Conservation (phyloP, 2,113 vertebrate genomes). For the Alectura lathami region DNA sequence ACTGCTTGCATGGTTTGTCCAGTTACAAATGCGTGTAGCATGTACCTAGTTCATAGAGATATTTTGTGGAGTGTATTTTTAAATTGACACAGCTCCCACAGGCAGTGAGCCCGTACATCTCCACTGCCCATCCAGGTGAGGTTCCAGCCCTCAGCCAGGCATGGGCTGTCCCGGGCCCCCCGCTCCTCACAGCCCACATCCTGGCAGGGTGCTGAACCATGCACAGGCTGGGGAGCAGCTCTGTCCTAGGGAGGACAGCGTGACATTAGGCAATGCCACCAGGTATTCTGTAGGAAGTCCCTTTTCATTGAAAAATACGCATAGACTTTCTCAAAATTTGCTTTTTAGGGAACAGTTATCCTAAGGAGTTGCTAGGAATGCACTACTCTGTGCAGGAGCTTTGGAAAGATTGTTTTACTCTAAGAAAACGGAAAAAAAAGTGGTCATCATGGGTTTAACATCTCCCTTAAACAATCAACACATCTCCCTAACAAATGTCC, state of each 20-base stretch:
- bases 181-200: accelerated
- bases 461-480: background rate
- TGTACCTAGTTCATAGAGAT: accelerated
- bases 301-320: background rate
- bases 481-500: background rate
- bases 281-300: background rate
- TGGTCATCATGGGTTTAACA: background rate
- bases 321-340: background rate
- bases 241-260: background rate
- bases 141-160: background rate
- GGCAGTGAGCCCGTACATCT: accelerated
- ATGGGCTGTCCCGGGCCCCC: background rate
- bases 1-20: background rate
- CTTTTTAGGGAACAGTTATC: background rate
- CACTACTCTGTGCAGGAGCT: background rate
- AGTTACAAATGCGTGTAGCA: accelerated
- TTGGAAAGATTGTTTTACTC: background rate
- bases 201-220: accelerated
- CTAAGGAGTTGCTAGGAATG: background rate
- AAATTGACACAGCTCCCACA: accelerated
- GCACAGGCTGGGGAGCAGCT: background rate
- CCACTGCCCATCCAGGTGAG: background rate
- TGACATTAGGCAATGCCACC: background rate
- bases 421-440: background rate
- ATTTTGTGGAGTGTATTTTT: accelerated